Conservation (phyloP, 2,888 invertebrate genomes). For the Microctonus brassicae region DNA sequence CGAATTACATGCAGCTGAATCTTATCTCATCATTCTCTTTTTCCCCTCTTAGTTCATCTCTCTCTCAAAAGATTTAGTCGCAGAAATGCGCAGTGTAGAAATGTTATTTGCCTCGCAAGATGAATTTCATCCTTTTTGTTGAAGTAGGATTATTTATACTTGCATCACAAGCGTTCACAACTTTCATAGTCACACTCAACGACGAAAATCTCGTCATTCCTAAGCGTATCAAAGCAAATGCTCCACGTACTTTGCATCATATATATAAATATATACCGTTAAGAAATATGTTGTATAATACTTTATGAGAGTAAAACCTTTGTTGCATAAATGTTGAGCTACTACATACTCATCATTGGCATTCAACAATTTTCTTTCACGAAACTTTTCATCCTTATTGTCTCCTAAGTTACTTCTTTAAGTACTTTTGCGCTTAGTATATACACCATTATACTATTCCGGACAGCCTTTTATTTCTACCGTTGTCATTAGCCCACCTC, state of each 20-base stretch:
- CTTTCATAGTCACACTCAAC: background rate
- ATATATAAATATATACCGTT: background rate
- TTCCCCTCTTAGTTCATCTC: background rate
- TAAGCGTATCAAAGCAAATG: constrained; percentile 17
- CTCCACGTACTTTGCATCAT: constrained; percentile 1
- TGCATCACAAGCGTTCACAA: background rate
- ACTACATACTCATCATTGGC: background rate
- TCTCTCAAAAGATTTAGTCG: background rate
- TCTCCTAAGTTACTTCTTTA: background rate
- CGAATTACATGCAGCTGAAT: background rate
- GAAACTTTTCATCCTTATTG: background rate
- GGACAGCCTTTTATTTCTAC: background rate
- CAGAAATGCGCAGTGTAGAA: background rate
- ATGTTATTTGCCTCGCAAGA: background rate
- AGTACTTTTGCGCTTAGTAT: background rate
- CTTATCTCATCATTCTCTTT: background rate
- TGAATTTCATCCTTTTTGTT: constrained; percentile 1
- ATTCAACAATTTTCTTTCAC: background rate
- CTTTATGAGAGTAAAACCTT: background rate
- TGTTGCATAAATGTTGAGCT: background rate
- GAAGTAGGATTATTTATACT: constrained; percentile 1
- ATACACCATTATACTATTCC: background rate
- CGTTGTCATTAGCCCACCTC: background rate
- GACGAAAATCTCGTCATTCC: constrained; percentile 5
- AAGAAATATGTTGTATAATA: background rate